Percentiles rank a stretch among this genome's conserved stretches.
phyloP scores from a whole-genome alignment of 1,140 invertebrate genomes.

The Drosophila obscura region DNA sequence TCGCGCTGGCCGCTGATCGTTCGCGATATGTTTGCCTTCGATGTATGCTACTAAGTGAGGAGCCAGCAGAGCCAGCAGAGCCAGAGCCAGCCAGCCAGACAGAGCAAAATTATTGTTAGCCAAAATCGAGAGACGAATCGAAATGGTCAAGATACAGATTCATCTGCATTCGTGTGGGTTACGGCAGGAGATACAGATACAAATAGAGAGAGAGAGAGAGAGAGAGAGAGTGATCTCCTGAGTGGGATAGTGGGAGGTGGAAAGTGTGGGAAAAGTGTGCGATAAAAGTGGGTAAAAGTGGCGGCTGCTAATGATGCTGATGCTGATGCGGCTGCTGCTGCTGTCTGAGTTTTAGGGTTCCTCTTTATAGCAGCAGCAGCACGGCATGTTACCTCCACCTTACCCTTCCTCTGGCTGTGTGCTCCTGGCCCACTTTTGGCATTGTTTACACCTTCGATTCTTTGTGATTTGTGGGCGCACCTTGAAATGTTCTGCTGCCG shows the following conservation, averaged over 20 bases:
- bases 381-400: background rate
- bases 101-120: constrained; percentile 58
- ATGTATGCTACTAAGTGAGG: constrained; percentile 79
- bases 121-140: constrained; percentile 25
- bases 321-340: background rate
- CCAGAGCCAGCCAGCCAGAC: constrained; percentile 31
- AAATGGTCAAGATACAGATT: constrained; percentile 45
- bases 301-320: constrained; percentile 57
- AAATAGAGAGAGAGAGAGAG: constrained; percentile 1
- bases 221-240: background rate
- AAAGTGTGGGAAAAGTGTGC: constrained; percentile 3
- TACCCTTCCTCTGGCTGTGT: background rate
- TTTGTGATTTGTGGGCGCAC: constrained; percentile 71
- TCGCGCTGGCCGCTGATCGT: constrained; percentile 64
- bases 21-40: constrained; percentile 78
- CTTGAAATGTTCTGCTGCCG: constrained; percentile 56
- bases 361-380: too few relatives aligned
- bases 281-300: constrained; percentile 15
- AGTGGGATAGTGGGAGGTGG: constrained; percentile 7
- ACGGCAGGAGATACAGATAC: constrained; percentile 27
- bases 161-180: constrained; percentile 34
- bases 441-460: constrained; percentile 80
- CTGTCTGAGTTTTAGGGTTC: background rate
- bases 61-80: constrained; percentile 10
- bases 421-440: constrained; percentile 34